Evolutionary conservation across 2,113 vertebrate species (phyloP).

Genomic region (Bubo bubo): DNA sequence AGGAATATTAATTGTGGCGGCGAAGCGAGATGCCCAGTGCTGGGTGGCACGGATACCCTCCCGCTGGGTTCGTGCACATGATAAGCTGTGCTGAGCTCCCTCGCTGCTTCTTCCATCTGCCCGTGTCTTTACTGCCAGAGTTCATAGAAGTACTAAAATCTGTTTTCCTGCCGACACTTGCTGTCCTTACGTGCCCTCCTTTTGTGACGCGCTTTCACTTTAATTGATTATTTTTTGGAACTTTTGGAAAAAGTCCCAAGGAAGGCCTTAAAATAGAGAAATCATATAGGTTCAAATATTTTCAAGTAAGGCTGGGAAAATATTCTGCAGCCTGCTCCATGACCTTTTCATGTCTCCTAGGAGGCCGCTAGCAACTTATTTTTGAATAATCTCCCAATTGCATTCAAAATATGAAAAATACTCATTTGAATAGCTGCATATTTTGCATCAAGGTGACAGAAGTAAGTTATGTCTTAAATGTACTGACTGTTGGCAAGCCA

Average conservation of each 20-base stretch:
- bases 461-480: not conserved
- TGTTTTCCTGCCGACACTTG: not conserved
- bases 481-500: not conserved
- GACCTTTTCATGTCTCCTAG: conserved; percentile 15
- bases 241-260: not conserved
- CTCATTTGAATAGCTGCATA: not conserved
- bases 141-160: not conserved
- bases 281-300: not conserved
- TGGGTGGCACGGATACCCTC: not conserved
- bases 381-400: not conserved
- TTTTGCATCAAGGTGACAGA: not conserved
- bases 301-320: conserved; percentile 1
- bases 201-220: not conserved
- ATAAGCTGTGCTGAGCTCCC: not conserved
- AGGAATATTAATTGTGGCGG: not conserved
- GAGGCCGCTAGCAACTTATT: not conserved
- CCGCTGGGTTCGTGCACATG: not conserved
- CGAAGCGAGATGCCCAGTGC: not conserved
- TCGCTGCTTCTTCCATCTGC: conserved; percentile 25
- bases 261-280: conserved; percentile 25
- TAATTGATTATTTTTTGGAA: not conserved
- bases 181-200: not conserved
- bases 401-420: not conserved
- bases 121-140: conserved; percentile 1
- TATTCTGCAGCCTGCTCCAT: not conserved